These are phyloP conservation scores for Hemibagrus guttatus DNA, from an alignment of 2,797 vertebrate species.

Conservation along the genomic window DNA sequence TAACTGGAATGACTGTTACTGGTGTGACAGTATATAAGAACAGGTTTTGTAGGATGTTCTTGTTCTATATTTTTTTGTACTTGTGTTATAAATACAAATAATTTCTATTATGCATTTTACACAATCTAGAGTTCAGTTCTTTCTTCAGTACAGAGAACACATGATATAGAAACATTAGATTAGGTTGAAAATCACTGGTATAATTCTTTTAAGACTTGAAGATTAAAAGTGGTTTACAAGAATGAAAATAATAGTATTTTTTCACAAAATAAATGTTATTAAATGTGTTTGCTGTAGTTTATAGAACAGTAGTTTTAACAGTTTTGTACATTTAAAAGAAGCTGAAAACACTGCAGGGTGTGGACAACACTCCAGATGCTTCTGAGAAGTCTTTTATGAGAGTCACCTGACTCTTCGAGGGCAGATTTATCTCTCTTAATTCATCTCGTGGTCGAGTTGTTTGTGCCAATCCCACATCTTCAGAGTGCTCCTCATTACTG, in stretches of 20 bases:
- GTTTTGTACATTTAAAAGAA: background rate
- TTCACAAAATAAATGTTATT: background rate
- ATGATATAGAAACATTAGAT: background rate
- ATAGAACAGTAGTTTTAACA: too few species aligned
- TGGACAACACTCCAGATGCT: conserved; percentile 14
- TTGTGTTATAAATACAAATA: too few species aligned
- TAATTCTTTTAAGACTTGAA: background rate
- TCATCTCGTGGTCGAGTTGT: background rate
- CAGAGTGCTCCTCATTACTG: background rate
- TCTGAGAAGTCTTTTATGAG: conserved; percentile 17
- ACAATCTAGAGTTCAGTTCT: background rate
- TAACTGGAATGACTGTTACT: background rate
- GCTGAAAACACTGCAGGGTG: background rate
- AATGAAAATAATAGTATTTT: background rate
- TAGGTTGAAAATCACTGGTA: background rate
- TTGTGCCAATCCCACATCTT: conserved; percentile 4
- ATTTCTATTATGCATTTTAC: background rate
- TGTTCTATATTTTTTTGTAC: background rate
- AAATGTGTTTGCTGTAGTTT: background rate
- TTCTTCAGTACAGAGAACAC: background rate
- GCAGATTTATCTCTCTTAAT: conserved; percentile 13
- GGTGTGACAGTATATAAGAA: background rate
- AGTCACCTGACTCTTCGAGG: conserved; percentile 9
- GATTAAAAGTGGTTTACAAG: background rate
- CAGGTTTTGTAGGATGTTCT: background rate